A percentile compares a stretch with the other conserved stretches of the same genome.
Evolutionary conservation across 2,888 invertebrate genomes (phyloP).

Genomic region (Hirtodrosophila alboralis): DNA sequence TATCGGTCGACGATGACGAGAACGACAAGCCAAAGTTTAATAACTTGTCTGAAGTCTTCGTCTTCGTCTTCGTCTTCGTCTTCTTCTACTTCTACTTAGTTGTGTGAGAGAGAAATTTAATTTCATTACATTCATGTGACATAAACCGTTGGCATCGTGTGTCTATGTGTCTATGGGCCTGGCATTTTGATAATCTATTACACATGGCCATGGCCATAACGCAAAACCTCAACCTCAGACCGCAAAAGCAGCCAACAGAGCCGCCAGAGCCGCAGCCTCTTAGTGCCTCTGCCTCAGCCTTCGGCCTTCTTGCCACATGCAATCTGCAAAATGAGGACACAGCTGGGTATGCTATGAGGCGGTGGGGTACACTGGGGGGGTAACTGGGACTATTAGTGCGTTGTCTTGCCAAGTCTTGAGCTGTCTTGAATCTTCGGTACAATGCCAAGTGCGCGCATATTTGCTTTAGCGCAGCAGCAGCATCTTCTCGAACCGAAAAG

Average conservation of each 20-base stretch:
- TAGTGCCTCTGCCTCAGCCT: slow-evolving; percentile 16
- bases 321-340: slow-evolving; percentile 64
- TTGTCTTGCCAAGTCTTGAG: slow-evolving; percentile 64
- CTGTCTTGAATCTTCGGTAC: slow-evolving; percentile 46
- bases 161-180: slow-evolving; percentile 53
- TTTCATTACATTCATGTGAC: slow-evolving; percentile 79
- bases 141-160: slow-evolving; percentile 75
- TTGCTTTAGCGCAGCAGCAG: slow-evolving; percentile 63
- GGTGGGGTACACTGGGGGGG: not conserved
- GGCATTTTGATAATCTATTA: slow-evolving; percentile 81
- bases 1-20: slow-evolving; percentile 47
- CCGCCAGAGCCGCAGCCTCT: slow-evolving; percentile 32
- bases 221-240: slow-evolving; percentile 72
- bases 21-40: slow-evolving; percentile 63
- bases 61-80: no score
- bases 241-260: slow-evolving; percentile 66
- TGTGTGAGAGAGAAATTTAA: slow-evolving; percentile 69
- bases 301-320: slow-evolving; percentile 51
- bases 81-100: no score
- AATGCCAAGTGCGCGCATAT: slow-evolving; percentile 78
- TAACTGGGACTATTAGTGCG: slow-evolving; percentile 71
- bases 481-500: slow-evolving; percentile 64
- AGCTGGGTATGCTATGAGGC: not conserved
- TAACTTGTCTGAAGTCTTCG: slow-evolving; percentile 55
- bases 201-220: slow-evolving; percentile 74